Percentiles rank a stretch among this genome's conserved stretches.
Conservation (phyloP, 1,140 invertebrate species). For the Bombus turneri region DNA sequence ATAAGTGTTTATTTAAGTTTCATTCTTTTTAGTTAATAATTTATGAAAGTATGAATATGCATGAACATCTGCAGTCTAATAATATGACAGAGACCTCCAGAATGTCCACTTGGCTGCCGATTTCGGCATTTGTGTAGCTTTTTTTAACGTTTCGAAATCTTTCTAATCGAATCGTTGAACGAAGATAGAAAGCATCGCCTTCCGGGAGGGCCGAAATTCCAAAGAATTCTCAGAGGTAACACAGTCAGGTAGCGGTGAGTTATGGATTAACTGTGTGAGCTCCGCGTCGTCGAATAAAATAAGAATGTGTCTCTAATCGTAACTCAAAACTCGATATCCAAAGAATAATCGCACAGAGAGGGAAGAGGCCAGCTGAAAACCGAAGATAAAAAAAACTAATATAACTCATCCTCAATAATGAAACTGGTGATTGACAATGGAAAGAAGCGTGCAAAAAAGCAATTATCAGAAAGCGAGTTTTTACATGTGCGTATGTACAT, state of each 20-base stretch:
- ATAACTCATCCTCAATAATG: slow-evolving; percentile 36
- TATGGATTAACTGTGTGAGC: slow-evolving; percentile 22
- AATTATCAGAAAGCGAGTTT: slow-evolving; percentile 17
- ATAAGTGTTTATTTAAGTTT: background rate
- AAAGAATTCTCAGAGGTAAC: slow-evolving; percentile 39
- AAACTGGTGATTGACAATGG: slow-evolving; percentile 12
- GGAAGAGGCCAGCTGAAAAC: slow-evolving; percentile 60
- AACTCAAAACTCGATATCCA: slow-evolving; percentile 37
- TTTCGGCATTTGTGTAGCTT: slow-evolving; percentile 68
- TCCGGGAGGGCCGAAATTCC: slow-evolving; percentile 25
- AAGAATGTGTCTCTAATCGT: slow-evolving; percentile 35
- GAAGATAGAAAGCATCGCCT: slow-evolving; percentile 54
- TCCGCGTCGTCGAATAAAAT: slow-evolving; percentile 39
- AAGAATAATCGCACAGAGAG: slow-evolving; percentile 45
- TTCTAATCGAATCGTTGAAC: slow-evolving; percentile 46
- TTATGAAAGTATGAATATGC: background rate
- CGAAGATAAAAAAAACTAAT: slow-evolving; percentile 65
- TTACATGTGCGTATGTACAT: background rate
- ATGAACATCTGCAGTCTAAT: background rate
- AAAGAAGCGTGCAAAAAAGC: slow-evolving; percentile 42
- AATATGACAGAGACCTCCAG: slow-evolving; percentile 70
- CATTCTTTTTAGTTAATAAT: background rate
- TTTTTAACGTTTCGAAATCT: slow-evolving; percentile 45
- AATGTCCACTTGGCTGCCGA: slow-evolving; percentile 71
- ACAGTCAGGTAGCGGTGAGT: slow-evolving; percentile 26